A percentile compares a stretch with the other conserved stretches of the same genome.
Evolutionary conservation across 1,140 invertebrate species (phyloP).

Genomic region (Vanessa atalanta): DNA sequence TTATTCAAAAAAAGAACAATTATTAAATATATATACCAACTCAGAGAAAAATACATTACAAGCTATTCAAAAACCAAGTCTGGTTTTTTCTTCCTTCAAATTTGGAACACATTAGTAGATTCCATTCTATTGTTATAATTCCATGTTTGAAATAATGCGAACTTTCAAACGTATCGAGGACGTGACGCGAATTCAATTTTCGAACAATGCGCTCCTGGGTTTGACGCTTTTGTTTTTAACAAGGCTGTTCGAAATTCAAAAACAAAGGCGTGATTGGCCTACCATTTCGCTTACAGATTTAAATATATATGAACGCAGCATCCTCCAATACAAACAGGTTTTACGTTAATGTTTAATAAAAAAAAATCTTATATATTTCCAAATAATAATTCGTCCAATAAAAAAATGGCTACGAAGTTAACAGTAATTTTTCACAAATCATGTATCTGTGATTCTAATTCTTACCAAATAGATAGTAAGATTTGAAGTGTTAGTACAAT

Average conservation of each 20-base stretch:
- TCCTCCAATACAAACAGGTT: neutral
- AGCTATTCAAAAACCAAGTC: neutral
- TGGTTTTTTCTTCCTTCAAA: neutral
- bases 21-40: no score
- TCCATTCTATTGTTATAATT: slow-evolving; percentile 18
- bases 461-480: no score
- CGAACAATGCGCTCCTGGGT: slow-evolving; percentile 24
- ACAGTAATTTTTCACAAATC: no score
- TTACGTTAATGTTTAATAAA: neutral
- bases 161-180: slow-evolving; percentile 20
- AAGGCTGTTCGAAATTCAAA: slow-evolving; percentile 24
- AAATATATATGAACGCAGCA: neutral
- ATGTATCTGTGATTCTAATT: no score
- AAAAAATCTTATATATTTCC: no score
- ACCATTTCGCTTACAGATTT: slow-evolving; percentile 7
- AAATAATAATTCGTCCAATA: no score
- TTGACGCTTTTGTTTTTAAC: slow-evolving; percentile 20
- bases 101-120: slow-evolving; percentile 13
- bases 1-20: neutral
- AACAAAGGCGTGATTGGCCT: slow-evolving; percentile 19
- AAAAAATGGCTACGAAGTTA: no score
- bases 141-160: slow-evolving; percentile 19
- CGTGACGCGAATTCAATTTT: slow-evolving; percentile 25
- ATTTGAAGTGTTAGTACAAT: no score
- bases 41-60: no score